phyloP scores from a whole-genome alignment of 2,797 vertebrate genomes.

The Pelochelys cantorii region DNA sequence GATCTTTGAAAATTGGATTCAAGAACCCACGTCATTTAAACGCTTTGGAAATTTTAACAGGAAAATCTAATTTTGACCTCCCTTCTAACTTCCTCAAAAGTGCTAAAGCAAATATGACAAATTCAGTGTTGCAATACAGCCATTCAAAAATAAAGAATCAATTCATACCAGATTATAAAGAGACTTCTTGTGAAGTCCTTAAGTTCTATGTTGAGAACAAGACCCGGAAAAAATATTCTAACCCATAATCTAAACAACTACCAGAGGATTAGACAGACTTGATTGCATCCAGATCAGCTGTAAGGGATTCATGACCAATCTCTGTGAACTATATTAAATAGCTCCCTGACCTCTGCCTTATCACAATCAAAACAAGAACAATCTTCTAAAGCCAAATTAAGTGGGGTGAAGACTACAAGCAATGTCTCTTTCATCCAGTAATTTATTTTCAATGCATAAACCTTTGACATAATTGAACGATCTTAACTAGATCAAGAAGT shows the following conservation, averaged over 20 bases:
- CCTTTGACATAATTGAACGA: not conserved
- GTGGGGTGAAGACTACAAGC: not conserved
- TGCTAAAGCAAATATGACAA: not conserved
- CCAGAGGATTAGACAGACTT: not conserved
- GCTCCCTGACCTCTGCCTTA: not conserved
- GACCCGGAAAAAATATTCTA: not conserved
- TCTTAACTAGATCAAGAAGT: not conserved
- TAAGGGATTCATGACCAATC: not conserved
- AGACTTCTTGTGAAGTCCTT: not conserved
- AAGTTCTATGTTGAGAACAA: not conserved
- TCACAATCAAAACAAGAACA: not conserved
- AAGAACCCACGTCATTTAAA: not conserved
- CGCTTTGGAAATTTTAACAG: not conserved
- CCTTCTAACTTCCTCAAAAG: not conserved
- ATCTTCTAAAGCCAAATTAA: not conserved
- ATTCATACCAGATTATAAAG: not conserved
- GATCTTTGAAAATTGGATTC: not conserved
- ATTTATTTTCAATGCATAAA: not conserved
- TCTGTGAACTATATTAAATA: not conserved
- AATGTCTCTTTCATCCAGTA: not conserved
- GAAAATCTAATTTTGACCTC: not conserved
- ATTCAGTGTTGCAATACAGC: not conserved
- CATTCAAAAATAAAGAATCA: not conserved
- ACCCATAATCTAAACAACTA: not conserved
- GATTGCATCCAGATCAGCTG: not conserved